A percentile compares a stretch with the other conserved stretches of the same genome.
Conservation (phyloP, 2,888 invertebrate genomes). For the Lithophane ornitopus region DNA sequence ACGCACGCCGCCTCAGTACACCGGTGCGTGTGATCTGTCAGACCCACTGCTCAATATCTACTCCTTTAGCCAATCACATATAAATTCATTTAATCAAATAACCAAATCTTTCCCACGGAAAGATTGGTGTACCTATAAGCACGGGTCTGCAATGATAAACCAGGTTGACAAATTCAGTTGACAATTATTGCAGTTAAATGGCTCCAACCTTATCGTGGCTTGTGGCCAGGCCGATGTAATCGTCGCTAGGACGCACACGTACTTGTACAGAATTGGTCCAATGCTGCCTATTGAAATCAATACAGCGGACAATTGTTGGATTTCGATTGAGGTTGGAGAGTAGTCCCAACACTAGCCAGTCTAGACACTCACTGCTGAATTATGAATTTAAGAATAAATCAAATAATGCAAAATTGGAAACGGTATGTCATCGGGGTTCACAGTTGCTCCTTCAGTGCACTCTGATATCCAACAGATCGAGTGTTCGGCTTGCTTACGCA, state of each 20-base stretch:
- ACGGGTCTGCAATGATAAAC: neutral
- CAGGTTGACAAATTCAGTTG: neutral
- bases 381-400: neutral
- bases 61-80: too few species aligned
- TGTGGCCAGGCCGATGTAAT: constrained; percentile 14
- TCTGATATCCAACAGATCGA: neutral
- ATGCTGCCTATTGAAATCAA: constrained; percentile 45
- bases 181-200: too few species aligned
- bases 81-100: too few species aligned
- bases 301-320: constrained; percentile 15
- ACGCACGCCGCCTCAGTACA: neutral
- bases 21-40: neutral
- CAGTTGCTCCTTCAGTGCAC: neutral
- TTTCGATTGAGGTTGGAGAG: constrained; percentile 23
- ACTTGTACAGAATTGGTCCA: constrained; percentile 34
- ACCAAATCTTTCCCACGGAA: too few species aligned
- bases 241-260: constrained; percentile 6
- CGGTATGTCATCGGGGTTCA: neutral
- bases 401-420: constrained; percentile 10
- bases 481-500: neutral
- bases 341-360: neutral
- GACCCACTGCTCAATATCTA: neutral
- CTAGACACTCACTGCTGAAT: too few species aligned
- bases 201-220: neutral
- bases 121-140: too few species aligned